Conservation (phyloP, 2,888 invertebrate species). For the Patella caerulea region DNA sequence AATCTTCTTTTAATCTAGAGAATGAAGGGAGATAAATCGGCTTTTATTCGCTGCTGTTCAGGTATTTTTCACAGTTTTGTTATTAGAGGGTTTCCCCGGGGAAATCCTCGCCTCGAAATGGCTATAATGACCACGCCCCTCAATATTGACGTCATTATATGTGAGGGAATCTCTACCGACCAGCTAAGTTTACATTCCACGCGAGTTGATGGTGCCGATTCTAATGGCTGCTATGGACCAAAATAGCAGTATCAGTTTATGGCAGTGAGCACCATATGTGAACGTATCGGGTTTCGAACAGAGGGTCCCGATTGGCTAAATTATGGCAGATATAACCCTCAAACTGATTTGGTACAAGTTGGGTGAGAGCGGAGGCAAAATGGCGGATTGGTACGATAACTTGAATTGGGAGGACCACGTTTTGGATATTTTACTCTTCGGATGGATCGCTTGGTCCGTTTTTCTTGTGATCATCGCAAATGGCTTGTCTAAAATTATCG, state of each 20-base stretch:
- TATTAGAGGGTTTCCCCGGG: too few species aligned
- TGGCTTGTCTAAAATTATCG: slow-evolving; percentile 62
- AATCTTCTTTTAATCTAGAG: too few species aligned
- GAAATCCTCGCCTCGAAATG: too few species aligned
- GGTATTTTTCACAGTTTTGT: too few species aligned
- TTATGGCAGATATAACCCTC: slow-evolving; percentile 70
- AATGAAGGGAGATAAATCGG: too few species aligned
- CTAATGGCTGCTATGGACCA: slow-evolving; percentile 1
- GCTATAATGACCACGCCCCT: background rate
- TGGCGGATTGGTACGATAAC: slow-evolving; percentile 66
- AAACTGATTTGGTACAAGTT: slow-evolving; percentile 69
- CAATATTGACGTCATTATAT: background rate
- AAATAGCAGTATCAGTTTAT: slow-evolving; percentile 45
- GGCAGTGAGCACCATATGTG: slow-evolving; percentile 55
- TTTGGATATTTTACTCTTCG: slow-evolving; percentile 66
- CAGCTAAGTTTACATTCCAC: background rate
- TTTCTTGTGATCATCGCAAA: slow-evolving; percentile 61
- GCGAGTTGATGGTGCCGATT: slow-evolving; percentile 1
- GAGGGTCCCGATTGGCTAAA: slow-evolving; percentile 56
- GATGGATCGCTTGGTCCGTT: slow-evolving; percentile 65
- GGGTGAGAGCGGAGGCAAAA: slow-evolving; percentile 66
- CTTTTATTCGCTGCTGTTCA: too few species aligned
- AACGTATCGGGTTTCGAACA: slow-evolving; percentile 54
- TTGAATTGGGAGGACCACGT: slow-evolving; percentile 66
- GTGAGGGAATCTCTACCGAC: background rate